A percentile compares a stretch with the other conserved stretches of the same genome.
These are phyloP conservation scores for Micrastur ruficollis DNA, from an alignment of 2,797 vertebrate genomes.

Conservation along the genomic window DNA sequence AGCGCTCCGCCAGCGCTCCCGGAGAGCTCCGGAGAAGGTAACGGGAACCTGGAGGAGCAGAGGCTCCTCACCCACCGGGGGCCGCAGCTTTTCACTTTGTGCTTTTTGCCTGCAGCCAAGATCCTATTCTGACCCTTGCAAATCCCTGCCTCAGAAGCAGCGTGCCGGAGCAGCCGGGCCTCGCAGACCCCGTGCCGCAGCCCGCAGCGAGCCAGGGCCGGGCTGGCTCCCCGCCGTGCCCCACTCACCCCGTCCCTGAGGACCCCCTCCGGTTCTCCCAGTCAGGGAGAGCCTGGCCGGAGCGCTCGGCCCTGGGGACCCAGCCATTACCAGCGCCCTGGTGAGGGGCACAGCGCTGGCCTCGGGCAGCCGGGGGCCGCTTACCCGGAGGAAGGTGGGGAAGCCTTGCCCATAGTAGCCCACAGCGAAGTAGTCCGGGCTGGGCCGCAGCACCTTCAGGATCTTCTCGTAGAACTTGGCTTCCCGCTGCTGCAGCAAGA, in stretches of 20 bases:
- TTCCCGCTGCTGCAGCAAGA: constrained; percentile 20
- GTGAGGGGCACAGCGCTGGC: background rate
- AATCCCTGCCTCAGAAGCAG: background rate
- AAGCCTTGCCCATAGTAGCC: constrained; percentile 66
- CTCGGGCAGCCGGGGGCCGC: background rate
- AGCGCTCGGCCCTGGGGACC: background rate
- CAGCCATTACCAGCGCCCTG: background rate
- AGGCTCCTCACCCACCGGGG: background rate
- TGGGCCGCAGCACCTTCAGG: constrained; percentile 64
- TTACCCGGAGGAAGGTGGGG: constrained; percentile 64
- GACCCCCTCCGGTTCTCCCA: background rate
- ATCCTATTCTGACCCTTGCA: background rate
- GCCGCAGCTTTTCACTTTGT: background rate
- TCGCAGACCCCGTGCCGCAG: background rate
- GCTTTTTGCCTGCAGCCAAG: background rate
- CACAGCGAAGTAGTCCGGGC: constrained; percentile 53
- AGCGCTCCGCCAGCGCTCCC: background rate
- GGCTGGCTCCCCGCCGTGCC: background rate
- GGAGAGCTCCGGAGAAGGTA: background rate
- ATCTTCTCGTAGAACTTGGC: constrained; percentile 67
- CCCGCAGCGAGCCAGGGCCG: background rate
- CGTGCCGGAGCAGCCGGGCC: background rate
- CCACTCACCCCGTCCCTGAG: background rate
- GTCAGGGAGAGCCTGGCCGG: background rate
- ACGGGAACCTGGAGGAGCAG: background rate